Conservation (phyloP, 2,797 vertebrate species). For the Myoxocephalus aenaeus region DNA sequence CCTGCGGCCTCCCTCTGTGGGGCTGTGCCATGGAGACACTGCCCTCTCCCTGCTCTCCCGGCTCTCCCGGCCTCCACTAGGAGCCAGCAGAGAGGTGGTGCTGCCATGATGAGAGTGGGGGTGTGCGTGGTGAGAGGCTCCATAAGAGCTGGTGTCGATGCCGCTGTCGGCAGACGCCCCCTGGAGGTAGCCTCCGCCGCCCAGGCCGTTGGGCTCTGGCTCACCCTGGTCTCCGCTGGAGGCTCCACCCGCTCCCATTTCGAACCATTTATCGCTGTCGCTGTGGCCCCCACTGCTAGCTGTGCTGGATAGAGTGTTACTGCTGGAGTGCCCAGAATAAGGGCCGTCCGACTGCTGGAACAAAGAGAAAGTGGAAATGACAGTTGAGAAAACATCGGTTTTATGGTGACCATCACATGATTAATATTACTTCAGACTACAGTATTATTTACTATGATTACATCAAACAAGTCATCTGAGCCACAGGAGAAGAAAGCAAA, state of each 20-base stretch:
- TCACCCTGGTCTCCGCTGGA: constrained; percentile 89
- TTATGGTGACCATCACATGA: not conserved
- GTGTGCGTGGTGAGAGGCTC: constrained; percentile 80
- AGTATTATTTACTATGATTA: not conserved
- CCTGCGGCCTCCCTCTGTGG: constrained; percentile 90
- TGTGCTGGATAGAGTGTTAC: constrained; percentile 98
- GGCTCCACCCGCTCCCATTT: constrained; percentile 87
- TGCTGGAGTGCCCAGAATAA: constrained; percentile 98
- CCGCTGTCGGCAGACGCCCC: constrained; percentile 95
- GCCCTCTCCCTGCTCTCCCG: constrained; percentile 82
- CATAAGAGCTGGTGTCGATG: constrained; percentile 93
- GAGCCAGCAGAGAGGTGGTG: constrained; percentile 88
- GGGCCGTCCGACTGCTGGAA: constrained; percentile 90
- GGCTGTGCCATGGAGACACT: constrained; percentile 93
- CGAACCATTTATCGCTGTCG: constrained; percentile 96
- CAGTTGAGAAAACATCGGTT: not conserved
- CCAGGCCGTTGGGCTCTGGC: constrained; percentile 91
- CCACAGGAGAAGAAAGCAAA: not conserved
- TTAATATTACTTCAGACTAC: not conserved
- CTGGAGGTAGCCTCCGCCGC: constrained; percentile 91
- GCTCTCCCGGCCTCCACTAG: constrained; percentile 76
- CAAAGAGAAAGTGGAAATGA: constrained; percentile 15
- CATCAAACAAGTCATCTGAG: not conserved
- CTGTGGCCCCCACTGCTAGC: constrained; percentile 95
- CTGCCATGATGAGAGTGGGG: constrained; percentile 86